Evolutionary conservation across 2,888 invertebrate species (phyloP).

Genomic region (Camponotus fellah): DNA sequence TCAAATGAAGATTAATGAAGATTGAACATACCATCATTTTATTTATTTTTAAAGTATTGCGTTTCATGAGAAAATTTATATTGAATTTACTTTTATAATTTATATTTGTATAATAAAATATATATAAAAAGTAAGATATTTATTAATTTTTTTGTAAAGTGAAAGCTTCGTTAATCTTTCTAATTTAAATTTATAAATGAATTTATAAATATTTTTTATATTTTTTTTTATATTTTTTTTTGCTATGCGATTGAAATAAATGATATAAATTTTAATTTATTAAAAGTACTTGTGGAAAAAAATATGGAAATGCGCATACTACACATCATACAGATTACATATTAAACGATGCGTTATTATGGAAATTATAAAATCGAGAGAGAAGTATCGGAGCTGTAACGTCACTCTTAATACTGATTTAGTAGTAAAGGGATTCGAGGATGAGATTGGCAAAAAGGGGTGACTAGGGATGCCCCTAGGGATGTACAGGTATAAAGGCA

Average conservation of each 20-base stretch:
- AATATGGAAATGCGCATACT: conserved; percentile 22
- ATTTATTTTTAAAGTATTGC: neutral
- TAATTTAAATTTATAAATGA: neutral
- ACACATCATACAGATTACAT: neutral
- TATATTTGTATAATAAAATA: neutral
- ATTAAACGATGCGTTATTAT: conserved; percentile 42
- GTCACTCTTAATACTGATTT: conserved; percentile 66
- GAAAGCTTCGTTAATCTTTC: neutral
- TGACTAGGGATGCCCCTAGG: conserved; percentile 17
- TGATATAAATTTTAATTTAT: no score
- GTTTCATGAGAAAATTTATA: neutral
- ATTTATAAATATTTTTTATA: neutral
- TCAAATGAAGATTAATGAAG: neutral
- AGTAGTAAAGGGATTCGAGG: conserved; percentile 32
- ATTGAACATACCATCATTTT: neutral
- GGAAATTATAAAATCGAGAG: conserved; percentile 54
- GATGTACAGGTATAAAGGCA: conserved; percentile 63
- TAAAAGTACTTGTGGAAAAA: no score
- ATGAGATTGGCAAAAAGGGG: conserved; percentile 41
- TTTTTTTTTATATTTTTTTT: no score
- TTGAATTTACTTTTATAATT: neutral
- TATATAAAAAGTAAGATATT: neutral
- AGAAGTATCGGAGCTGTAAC: neutral
- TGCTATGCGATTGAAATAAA: neutral
- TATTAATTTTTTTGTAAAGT: neutral